Conservation (phyloP, 2,797 vertebrate species). For the Botia almorhae region DNA sequence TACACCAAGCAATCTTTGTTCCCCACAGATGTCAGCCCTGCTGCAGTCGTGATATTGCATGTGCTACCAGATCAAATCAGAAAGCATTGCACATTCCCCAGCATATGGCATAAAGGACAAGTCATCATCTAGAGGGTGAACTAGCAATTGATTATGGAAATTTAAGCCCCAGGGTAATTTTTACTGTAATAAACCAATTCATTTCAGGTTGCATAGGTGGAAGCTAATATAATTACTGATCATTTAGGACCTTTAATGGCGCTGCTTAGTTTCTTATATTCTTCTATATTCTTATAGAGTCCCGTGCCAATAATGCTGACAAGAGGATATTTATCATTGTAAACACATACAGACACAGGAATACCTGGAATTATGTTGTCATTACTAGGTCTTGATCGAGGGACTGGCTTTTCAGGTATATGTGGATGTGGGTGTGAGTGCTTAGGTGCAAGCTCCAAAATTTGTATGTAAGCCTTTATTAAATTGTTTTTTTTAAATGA, state of each 20-base stretch:
- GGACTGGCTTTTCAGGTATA: too few relatives aligned
- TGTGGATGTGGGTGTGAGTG: too few relatives aligned
- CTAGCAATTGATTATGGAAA: conserved; percentile 18
- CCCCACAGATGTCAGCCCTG: neutral
- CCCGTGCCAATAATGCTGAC: too few relatives aligned
- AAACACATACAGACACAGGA: too few relatives aligned
- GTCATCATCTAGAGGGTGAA: neutral
- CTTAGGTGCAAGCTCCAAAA: too few relatives aligned
- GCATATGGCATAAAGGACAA: neutral
- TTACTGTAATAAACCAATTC: neutral
- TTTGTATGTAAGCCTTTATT: too few relatives aligned
- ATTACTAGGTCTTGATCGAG: too few relatives aligned
- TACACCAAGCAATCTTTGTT: neutral
- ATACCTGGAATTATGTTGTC: too few relatives aligned
- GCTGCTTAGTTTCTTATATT: too few relatives aligned
- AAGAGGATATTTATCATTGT: too few relatives aligned
- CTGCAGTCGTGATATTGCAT: neutral
- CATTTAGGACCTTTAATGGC: neutral
- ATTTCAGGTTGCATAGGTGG: conserved; percentile 13
- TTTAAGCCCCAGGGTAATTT: neutral
- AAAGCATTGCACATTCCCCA: neutral
- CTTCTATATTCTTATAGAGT: too few relatives aligned
- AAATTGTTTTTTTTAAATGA: too few relatives aligned
- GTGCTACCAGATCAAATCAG: neutral
- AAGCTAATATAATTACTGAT: neutral